Base-by-base conservation (phyloP, 2,797 vertebrate genomes). In the Rhinichthys osculus region DNA sequence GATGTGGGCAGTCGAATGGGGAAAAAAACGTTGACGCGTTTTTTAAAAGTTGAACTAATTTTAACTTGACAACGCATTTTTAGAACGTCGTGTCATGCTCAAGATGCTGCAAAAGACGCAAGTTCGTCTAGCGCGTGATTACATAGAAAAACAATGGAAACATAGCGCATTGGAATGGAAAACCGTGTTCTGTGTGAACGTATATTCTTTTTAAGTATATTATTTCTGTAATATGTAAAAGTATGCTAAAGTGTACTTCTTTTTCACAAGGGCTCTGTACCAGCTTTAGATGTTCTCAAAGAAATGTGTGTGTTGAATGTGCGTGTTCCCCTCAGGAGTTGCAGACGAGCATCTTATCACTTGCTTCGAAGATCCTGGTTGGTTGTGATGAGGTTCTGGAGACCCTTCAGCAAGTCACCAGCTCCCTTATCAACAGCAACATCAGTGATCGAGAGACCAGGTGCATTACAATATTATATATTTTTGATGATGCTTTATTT, bases 351-450 rank as follows among this genome's bases (percentile, higher is more conserved):
- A 99, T 99, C 92, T 95, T 99, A 89, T 97, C 97, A 87, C 94
- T 99, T 74, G 97, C 98, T 85, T 97, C 97, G 11, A 99, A 99
- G 94, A 97, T 99, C 87, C 93, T 99, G 91, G 97, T 97, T 54
- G 98, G 98, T 85, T 99, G 98, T 88, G 98, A 99, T 90, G 98
- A 99, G 95, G 98, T 99, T 57, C 93, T 99, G 89, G 98, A 99
- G 94, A 99, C 97, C 90, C 95, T 99, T 84, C 98, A 99, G 90
- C 97, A 98, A 92, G 97, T 99, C 90, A 99, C 98, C 78, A 98
- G 97, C n/a, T 96, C 97, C 76, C 96, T 99, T 81, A 98, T 99
- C 86, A 97, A 98, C 94, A 98, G 98, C 81, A 97, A 98, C 91
- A 94, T 98, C 88, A 82, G 94, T 21, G 98, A 99, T 89, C 95